Conservation (phyloP, 2,888 invertebrate genomes). For the Tipula lateralis region DNA sequence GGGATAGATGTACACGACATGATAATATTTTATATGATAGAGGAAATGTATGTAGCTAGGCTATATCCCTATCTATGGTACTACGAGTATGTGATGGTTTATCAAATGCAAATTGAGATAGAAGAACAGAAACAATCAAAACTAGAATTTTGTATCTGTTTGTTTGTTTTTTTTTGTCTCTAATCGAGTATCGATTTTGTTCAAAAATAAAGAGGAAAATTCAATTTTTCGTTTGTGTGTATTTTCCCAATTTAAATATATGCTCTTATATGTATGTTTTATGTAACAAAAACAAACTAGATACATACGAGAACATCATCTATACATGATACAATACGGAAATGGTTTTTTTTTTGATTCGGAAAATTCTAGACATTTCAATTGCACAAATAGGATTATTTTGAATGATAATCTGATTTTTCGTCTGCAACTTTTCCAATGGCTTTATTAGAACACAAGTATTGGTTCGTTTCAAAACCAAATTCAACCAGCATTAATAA, state of each 20-base stretch:
- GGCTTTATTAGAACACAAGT: not conserved
- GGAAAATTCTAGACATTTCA: not conserved
- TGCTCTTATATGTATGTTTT: not conserved
- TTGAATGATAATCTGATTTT: not conserved
- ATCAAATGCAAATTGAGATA: constrained; percentile 1
- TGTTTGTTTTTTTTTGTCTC: not conserved
- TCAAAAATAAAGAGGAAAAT: not conserved
- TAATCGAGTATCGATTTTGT: not conserved
- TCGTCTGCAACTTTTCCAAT: not conserved
- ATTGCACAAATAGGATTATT: not conserved
- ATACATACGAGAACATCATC: no score
- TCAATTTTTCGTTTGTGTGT: not conserved
- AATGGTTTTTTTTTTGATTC: no score
- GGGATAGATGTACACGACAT: not conserved
- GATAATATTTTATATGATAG: constrained; percentile 3
- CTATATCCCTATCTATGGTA: not conserved
- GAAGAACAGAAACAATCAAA: not conserved
- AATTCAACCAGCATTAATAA: no score
- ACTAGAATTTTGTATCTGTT: not conserved
- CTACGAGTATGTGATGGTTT: not conserved
- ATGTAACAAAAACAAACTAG: not conserved
- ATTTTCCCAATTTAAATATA: not conserved
- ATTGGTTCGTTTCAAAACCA: not conserved
- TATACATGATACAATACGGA: not conserved
- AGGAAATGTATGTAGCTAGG: not conserved